Base-by-base conservation (phyloP, 92 coral and sea anemone species). In the Parazoanthus darwini region DNA sequence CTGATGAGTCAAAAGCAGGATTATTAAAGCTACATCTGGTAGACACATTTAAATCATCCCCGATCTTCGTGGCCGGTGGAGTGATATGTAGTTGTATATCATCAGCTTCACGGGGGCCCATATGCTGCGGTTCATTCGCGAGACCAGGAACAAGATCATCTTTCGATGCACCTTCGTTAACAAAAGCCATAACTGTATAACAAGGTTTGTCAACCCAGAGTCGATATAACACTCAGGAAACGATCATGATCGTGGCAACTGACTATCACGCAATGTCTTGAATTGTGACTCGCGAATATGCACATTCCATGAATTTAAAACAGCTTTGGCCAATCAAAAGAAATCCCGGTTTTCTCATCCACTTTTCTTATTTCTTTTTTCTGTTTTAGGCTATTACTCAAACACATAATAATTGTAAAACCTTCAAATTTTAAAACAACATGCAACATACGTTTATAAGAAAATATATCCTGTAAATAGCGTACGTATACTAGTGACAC, bases 1-100 rank as follows among this genome's bases (percentile, higher is more conserved):
- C 79, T 29, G 87, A 70, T 14, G 79, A 35, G 22, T 15, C 35
- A 15, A n/a, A 84, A 15, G 44, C 87, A 71, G 42, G 68, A 84
- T 84, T 84, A 11, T 29, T 37, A 39, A 26, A 44, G 79, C 87
- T 51, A 82, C 67, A 26, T 73, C 66, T 68, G 79, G 42, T 25
- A 43, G 26, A 35, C 11, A 29, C 44, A 33, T 13, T 48, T 33
- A 66, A 33, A 3, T 25, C 75, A 16, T 42, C 48, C 22, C 48
- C 44, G 29, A 26, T n/a, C 0, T n/a, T 48, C 51, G 7, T 83
- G 4, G 25, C 25, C 11, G 18, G 54, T 15, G 79, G 43, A 23
- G 26, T 23, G 1, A 84, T 70, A 8, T 46, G 78, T 16, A 84
- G 67, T 51, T 84, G 43, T 33, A 84, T 26, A 44, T 84, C 79